A percentile compares a stretch with the other conserved stretches of the same genome.
Conservation (phyloP, 2,797 vertebrate genomes). For the Neosilurus mollespiculum region DNA sequence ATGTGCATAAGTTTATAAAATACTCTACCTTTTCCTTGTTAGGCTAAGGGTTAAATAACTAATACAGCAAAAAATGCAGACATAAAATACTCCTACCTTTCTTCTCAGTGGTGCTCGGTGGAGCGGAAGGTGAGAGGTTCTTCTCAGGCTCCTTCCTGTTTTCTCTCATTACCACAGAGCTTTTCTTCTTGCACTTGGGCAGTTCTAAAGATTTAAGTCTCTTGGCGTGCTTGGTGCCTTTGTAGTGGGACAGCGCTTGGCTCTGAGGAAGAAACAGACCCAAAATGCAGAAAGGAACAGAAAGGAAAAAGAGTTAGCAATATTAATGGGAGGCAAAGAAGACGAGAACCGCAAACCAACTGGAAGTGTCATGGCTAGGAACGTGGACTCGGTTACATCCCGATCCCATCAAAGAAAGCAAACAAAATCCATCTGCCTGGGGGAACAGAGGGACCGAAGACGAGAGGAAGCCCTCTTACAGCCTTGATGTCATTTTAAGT, state of each 20-base stretch:
- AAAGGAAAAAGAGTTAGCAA: slow-evolving; percentile 3
- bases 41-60: neutral
- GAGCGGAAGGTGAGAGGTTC: slow-evolving; percentile 75
- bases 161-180: slow-evolving; percentile 74
- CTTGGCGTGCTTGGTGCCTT: slow-evolving; percentile 99
- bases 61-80: neutral
- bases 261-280: slow-evolving; percentile 89
- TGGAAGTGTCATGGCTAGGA: neutral
- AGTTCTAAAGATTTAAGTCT: slow-evolving; percentile 95
- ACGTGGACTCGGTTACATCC: neutral
- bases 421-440: slow-evolving; percentile 35
- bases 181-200: slow-evolving; percentile 94
- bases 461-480: neutral
- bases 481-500: slow-evolving; percentile 25
- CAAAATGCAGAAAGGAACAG: slow-evolving; percentile 27
- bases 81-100: slow-evolving; percentile 76
- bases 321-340: neutral
- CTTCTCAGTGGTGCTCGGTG: slow-evolving; percentile 78
- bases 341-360: neutral
- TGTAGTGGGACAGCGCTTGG: slow-evolving; percentile 98
- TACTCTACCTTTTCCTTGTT: neutral
- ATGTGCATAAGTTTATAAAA: neutral
- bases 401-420: slow-evolving; percentile 20
- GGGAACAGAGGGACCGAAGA: neutral
- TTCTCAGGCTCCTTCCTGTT: slow-evolving; percentile 82